Percentiles rank a stretch among this genome's conserved stretches.
Evolutionary conservation across 2,888 invertebrate species (phyloP).

Genomic region (Brachyptera putata): DNA sequence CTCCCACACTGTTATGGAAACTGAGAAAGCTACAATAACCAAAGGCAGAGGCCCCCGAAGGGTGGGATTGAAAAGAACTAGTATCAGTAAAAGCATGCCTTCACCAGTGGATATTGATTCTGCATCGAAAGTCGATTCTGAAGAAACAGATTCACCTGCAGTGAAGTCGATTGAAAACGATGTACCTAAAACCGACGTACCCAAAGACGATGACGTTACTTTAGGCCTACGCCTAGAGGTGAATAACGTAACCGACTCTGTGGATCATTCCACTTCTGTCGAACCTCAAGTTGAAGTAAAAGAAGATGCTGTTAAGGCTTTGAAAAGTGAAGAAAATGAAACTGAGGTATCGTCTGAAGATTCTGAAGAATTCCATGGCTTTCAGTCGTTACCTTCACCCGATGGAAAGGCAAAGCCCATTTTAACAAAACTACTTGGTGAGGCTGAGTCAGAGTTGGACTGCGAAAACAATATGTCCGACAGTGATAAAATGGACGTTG

Average conservation of each 20-base stretch:
- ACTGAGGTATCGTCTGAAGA: background rate
- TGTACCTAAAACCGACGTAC: background rate
- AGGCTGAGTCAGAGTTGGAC: background rate
- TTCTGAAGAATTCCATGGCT: constrained; percentile 10
- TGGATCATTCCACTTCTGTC: background rate
- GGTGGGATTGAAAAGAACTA: background rate
- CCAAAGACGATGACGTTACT: background rate
- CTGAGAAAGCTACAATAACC: constrained; percentile 4
- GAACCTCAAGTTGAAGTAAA: background rate
- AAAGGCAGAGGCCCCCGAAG: constrained; percentile 9
- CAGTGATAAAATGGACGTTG: background rate
- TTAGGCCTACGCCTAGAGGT: background rate
- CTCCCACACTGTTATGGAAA: too few relatives aligned
- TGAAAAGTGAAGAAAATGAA: background rate
- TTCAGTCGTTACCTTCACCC: background rate
- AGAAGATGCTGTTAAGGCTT: background rate
- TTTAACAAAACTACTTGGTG: background rate
- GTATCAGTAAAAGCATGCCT: constrained; percentile 3
- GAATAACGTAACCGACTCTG: background rate
- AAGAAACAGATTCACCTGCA: background rate
- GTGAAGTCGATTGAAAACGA: background rate
- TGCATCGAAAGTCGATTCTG: background rate
- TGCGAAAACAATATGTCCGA: constrained; percentile 3
- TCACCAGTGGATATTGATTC: background rate
- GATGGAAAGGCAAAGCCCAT: background rate